These are phyloP conservation scores for Microctonus aethiopoides DNA, from an alignment of 2,888 invertebrate species.

Conservation along the genomic window DNA sequence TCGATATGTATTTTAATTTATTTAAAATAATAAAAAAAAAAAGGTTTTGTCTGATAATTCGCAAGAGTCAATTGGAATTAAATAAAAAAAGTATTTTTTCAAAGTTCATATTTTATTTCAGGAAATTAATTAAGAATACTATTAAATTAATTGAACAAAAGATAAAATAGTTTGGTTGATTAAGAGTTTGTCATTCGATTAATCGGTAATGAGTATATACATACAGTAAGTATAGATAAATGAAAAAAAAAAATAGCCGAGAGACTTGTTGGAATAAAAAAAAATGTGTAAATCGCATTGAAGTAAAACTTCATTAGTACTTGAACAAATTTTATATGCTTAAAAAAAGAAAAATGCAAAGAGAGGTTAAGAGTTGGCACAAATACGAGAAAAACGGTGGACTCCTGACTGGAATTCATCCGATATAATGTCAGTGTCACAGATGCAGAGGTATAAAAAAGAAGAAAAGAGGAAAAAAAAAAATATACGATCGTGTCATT, in stretches of 20 bases:
- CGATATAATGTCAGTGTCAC: background rate
- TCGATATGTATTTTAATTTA: background rate
- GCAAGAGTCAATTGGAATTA: background rate
- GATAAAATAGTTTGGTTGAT: slow-evolving; percentile 40
- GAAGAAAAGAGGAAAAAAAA: background rate
- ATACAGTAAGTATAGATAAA: background rate
- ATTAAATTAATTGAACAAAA: slow-evolving; percentile 26
- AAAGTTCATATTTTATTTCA: background rate
- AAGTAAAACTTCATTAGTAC: background rate
- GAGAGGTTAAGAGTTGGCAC: background rate
- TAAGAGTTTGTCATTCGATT: slow-evolving; percentile 45
- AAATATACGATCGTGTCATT: background rate
- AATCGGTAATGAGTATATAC: slow-evolving; percentile 14
- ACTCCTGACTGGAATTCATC: background rate
- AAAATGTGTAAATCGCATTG: background rate
- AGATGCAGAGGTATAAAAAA: background rate
- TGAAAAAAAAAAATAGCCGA: background rate
- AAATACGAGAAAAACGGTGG: background rate
- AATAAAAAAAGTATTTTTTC: background rate
- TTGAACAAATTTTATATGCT: background rate
- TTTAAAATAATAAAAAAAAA: background rate
- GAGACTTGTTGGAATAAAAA: slow-evolving; percentile 1
- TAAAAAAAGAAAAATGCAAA: background rate
- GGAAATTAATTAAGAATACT: slow-evolving; percentile 8
- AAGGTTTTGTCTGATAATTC: background rate